Conservation (phyloP, 2,797 vertebrate genomes). For the Paratrypauchen microcephalus region DNA sequence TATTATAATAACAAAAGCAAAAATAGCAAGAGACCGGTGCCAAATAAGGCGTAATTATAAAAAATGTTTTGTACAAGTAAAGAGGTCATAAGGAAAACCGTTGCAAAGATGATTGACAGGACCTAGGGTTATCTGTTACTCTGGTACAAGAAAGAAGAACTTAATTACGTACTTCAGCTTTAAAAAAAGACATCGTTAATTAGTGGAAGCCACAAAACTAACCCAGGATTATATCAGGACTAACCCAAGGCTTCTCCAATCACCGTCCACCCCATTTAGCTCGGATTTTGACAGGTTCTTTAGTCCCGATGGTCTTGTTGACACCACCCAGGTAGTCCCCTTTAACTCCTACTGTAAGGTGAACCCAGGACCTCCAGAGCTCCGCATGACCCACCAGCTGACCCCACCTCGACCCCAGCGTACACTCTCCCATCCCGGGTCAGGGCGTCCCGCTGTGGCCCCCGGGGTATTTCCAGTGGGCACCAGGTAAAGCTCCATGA, state of each 20-base stretch:
- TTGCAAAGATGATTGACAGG: too few relatives aligned
- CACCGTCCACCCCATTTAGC: neutral
- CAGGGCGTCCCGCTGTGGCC: conserved; percentile 17
- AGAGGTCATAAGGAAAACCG: too few relatives aligned
- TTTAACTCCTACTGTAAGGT: conserved; percentile 13
- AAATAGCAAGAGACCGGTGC: too few relatives aligned
- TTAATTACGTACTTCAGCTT: neutral
- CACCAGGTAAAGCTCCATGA: conserved; percentile 48
- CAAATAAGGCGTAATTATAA: too few relatives aligned
- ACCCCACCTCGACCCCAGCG: conserved; percentile 42
- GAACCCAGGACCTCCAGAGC: conserved; percentile 2
- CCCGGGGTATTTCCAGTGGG: conserved; percentile 45
- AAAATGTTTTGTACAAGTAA: too few relatives aligned
- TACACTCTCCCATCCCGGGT: conserved; percentile 49
- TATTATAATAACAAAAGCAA: too few relatives aligned
- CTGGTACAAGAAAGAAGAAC: too few relatives aligned
- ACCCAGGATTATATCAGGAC: neutral
- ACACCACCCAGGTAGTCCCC: neutral
- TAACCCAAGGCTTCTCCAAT: neutral
- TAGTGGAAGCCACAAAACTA: neutral
- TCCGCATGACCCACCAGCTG: conserved; percentile 6
- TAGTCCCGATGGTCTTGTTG: conserved; percentile 1
- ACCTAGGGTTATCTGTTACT: too few relatives aligned
- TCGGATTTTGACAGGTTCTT: neutral
- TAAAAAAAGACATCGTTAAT: neutral